Base-by-base conservation (phyloP, 1,140 invertebrate species). In the Anoplolepis gracilipes region DNA sequence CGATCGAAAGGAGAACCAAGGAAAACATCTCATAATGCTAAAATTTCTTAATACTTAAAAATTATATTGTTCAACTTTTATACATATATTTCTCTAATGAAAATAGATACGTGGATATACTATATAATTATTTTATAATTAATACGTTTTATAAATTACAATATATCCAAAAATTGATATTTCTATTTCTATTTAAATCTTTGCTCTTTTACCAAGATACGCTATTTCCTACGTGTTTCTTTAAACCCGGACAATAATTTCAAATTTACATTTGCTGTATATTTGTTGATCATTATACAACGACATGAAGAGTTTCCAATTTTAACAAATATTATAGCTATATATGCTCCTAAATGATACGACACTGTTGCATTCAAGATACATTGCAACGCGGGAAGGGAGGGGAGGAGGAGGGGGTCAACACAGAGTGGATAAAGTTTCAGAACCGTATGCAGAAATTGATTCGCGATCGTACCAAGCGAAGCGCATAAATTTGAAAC, bases 341-440 rank as follows among this genome's bases (percentile, higher is more conserved):
- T 61, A 39, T 30, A 25, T 19, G 13, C 11, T 36, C 11, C 10
- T 28, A 19, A 62, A 8, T 77, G 55, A 30, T 53, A 88, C 87
- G 70, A 77, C 64, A 76, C 88, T 88, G 87, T 16, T 59, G 25
- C 49, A 53, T 57, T 25, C 67, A 49, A 82, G 64, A 70, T 73
- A 84, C 87, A 88, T 79, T 64, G 70, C 76, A n/a, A 78, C 75
- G 69, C 69, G 75, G 62, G n/a, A n/a, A n/a, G n/a, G n/a, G n/a
- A n/a, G n/a, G n/a, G n/a, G n/a, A n/a, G n/a, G n/a, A n/a, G n/a
- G n/a, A n/a, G n/a, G 55, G 69, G 69, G 86, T 85, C 84, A 86
- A 82, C 36, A 49, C 42, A 76, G 28, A 64, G 25, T 6, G 28
- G n/a, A 1, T 2, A 30, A 53, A 78, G 39, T 49, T 65, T 78